phyloP scores from a whole-genome alignment of 1,140 invertebrate species.

The Mycetomoellerius zeteki region DNA sequence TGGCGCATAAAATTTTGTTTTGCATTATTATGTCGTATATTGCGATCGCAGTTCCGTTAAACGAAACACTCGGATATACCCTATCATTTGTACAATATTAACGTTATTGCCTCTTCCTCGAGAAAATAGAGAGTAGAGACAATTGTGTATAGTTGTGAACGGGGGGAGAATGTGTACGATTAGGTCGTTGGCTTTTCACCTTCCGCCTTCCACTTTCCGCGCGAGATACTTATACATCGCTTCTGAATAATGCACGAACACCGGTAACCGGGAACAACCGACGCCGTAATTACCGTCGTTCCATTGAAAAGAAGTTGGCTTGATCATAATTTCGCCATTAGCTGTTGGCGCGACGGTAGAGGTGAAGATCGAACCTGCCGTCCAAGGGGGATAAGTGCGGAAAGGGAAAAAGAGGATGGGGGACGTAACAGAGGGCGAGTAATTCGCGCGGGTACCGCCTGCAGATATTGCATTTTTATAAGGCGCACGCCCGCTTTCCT shows the following conservation, averaged over 20 bases:
- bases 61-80: background rate
- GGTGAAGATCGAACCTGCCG: slow-evolving; percentile 28
- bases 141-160: slow-evolving; percentile 9
- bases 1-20: slow-evolving; percentile 28
- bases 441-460: slow-evolving; percentile 70
- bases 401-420: background rate
- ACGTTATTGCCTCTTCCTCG: background rate
- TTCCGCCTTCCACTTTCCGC: background rate
- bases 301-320: slow-evolving; percentile 78
- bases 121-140: slow-evolving; percentile 2
- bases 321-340: slow-evolving; percentile 82
- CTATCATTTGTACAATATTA: background rate
- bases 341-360: slow-evolving; percentile 3
- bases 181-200: slow-evolving; percentile 63
- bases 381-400: background rate
- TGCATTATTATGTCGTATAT: background rate
- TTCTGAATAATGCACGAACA: slow-evolving; percentile 79
- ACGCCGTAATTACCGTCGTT: slow-evolving; percentile 79
- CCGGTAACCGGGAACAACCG: slow-evolving; percentile 74
- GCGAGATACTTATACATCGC: slow-evolving; percentile 59
- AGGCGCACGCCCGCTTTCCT: slow-evolving; percentile 28
- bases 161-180: slow-evolving; percentile 45
- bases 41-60: background rate
- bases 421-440: slow-evolving; percentile 39
- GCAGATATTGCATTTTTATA: slow-evolving; percentile 79